A percentile compares a stretch with the other conserved stretches of the same genome.
Evolutionary conservation across 1,140 invertebrate species (phyloP).

Genomic region (Elymnias hypermnestra): DNA sequence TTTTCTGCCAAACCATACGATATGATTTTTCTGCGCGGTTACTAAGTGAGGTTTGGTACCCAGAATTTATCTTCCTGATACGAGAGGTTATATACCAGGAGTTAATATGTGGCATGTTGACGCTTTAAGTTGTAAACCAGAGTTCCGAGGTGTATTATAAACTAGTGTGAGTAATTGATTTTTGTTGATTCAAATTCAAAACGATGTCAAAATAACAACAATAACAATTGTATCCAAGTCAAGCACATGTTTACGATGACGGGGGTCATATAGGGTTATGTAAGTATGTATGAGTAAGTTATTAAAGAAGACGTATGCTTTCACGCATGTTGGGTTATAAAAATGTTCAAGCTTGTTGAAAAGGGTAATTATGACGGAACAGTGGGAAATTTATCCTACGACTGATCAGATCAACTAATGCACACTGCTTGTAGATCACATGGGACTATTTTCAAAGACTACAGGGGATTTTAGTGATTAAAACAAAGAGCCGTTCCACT

Average conservation of each 20-base stretch:
- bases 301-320: conserved; percentile 31
- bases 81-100: background rate
- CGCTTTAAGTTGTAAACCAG: background rate
- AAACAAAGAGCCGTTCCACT: conserved; percentile 28
- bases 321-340: conserved; percentile 26
- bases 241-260: conserved; percentile 23
- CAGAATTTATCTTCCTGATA: conserved; percentile 38
- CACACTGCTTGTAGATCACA: conserved; percentile 34
- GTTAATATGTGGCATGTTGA: background rate
- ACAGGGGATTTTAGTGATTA: conserved; percentile 5
- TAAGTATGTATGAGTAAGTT: conserved; percentile 13
- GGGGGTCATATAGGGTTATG: conserved; percentile 28
- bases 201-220: no score
- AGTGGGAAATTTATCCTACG: conserved; percentile 25
- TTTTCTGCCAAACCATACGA: conserved; percentile 39
- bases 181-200: conserved; percentile 19
- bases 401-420: conserved; percentile 25
- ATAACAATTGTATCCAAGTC: background rate
- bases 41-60: conserved; percentile 42
- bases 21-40: no score
- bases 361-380: conserved; percentile 26
- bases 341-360: conserved; percentile 24
- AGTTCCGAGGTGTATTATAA: no score
- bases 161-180: conserved; percentile 20
- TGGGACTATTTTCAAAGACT: conserved; percentile 31